Evolutionary conservation across 2,888 invertebrate genomes (phyloP).

Genomic region (Calameuta pallipes): DNA sequence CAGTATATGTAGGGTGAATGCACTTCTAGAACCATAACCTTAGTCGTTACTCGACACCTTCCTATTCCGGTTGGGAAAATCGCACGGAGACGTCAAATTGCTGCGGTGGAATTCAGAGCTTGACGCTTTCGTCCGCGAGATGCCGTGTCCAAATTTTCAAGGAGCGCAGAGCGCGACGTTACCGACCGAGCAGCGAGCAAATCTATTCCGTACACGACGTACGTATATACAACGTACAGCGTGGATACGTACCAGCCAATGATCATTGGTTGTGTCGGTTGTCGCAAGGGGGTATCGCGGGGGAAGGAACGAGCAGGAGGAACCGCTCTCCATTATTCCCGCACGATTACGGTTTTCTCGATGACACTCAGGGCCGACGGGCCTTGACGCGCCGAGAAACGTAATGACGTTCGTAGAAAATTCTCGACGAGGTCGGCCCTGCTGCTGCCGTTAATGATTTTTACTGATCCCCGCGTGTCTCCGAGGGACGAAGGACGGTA

Average conservation of each 20-base stretch:
- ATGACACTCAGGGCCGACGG: constrained; percentile 52
- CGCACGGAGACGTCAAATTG: not conserved
- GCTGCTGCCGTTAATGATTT: not conserved
- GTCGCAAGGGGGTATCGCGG: not conserved
- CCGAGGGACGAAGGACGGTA: not conserved
- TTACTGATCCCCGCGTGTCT: not conserved
- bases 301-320: not conserved
- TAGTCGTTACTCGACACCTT: constrained; percentile 33
- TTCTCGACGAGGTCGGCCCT: constrained; percentile 48
- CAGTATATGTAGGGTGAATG: constrained; percentile 54
- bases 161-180: not conserved
- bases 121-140: not conserved
- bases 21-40: constrained; percentile 64
- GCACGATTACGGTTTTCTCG: constrained; percentile 4
- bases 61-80: not conserved
- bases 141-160: not conserved
- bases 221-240: not conserved
- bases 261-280: not conserved
- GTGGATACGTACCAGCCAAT: not conserved
- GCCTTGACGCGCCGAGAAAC: constrained; percentile 56
- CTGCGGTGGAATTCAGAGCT: not conserved
- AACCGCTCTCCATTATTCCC: not conserved
- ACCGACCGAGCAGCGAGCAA: not conserved
- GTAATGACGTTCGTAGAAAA: constrained; percentile 59
- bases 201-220: not conserved